These are phyloP conservation scores for Celastrina argiolus DNA, from an alignment of 2,888 invertebrate genomes.

Conservation along the genomic window DNA sequence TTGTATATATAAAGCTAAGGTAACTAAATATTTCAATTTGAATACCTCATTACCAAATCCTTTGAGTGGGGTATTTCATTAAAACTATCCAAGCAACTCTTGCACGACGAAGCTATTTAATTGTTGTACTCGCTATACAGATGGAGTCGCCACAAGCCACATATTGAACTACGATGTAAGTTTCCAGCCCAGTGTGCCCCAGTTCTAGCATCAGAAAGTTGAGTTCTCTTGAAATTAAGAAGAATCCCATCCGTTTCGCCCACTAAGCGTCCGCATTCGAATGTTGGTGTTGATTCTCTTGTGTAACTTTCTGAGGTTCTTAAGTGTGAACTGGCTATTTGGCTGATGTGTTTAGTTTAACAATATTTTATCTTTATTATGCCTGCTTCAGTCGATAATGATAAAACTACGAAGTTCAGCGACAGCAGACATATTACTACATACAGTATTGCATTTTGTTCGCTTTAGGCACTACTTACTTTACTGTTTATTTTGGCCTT, in stretches of 20 bases:
- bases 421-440: no score
- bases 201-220: slow-evolving; percentile 5
- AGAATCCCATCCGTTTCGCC: neutral
- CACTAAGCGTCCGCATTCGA: neutral
- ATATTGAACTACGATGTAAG: slow-evolving; percentile 7
- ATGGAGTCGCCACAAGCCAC: slow-evolving; percentile 10
- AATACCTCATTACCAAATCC: slow-evolving; percentile 11
- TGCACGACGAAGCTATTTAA: slow-evolving; percentile 14
- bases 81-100: slow-evolving; percentile 17
- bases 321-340: neutral
- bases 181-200: slow-evolving; percentile 3
- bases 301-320: neutral
- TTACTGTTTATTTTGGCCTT: no score
- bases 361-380: neutral
- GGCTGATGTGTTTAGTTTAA: neutral
- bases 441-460: no score
- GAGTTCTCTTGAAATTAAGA: neutral
- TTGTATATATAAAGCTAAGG: neutral
- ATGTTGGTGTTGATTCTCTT: neutral
- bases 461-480: no score
- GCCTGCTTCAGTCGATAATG: no score
- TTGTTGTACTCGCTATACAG: slow-evolving; percentile 5
- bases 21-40: neutral
- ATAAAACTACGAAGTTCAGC: no score
- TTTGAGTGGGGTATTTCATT: slow-evolving; percentile 8